Evolutionary conservation across 2,888 invertebrate species (phyloP).

Genomic region (Noctua fimbriata): DNA sequence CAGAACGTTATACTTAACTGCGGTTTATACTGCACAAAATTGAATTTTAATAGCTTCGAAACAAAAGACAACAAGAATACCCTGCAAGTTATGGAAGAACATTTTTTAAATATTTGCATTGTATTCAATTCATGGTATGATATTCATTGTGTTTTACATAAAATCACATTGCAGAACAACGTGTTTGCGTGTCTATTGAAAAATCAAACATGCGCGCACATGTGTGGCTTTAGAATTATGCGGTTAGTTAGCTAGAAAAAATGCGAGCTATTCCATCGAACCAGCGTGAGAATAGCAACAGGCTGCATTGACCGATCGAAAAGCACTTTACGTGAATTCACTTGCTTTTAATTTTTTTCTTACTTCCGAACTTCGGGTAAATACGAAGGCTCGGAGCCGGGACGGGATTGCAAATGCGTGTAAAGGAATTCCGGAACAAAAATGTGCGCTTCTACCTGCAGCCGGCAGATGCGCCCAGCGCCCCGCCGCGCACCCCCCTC

Average conservation of each 20-base stretch:
- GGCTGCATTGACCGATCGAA: slow-evolving; percentile 48
- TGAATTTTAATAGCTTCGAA: slow-evolving; percentile 47
- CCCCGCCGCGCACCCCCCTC: slow-evolving; percentile 66
- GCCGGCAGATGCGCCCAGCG: slow-evolving; percentile 77
- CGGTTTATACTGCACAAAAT: slow-evolving; percentile 42
- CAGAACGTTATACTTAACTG: slow-evolving; percentile 50
- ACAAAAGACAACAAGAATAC: slow-evolving; percentile 50
- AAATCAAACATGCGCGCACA: slow-evolving; percentile 72
- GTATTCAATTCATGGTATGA: slow-evolving; percentile 59
- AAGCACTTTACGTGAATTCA: slow-evolving; percentile 51
- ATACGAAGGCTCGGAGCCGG: slow-evolving; percentile 66
- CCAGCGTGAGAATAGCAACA: slow-evolving; percentile 66
- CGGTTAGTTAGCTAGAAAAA: slow-evolving; percentile 75
- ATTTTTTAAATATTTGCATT: slow-evolving; percentile 56
- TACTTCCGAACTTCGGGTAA: slow-evolving; percentile 67
- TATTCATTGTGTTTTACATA: slow-evolving; percentile 65
- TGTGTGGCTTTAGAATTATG: slow-evolving; percentile 74
- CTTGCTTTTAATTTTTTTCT: slow-evolving; percentile 58
- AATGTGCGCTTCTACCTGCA: slow-evolving; percentile 86
- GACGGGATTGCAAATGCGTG: slow-evolving; percentile 88
- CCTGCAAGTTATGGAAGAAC: slow-evolving; percentile 24
- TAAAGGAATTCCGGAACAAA: slow-evolving; percentile 88
- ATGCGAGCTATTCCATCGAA: slow-evolving; percentile 69
- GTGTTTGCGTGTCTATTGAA: slow-evolving; percentile 71
- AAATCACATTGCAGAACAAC: slow-evolving; percentile 69